Conservation (phyloP, 2,113 vertebrate species). For the Thymallus thymallus region DNA sequence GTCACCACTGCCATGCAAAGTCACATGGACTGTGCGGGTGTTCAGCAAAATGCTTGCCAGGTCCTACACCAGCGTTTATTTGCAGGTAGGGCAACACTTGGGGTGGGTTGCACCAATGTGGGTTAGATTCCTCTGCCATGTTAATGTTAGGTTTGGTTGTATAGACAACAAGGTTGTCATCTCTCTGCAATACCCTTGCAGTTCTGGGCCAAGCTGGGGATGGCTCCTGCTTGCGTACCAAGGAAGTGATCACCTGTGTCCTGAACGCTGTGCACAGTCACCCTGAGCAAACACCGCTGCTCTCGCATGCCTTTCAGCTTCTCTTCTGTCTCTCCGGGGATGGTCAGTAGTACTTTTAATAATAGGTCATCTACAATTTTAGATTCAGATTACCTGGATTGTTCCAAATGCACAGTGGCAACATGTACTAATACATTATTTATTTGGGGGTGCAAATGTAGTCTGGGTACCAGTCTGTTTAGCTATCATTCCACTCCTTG, state of each 20-base stretch:
- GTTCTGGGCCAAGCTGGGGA: slow-evolving; percentile 40
- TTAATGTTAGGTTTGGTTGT: not conserved
- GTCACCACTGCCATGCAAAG: slow-evolving; percentile 36
- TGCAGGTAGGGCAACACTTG: slow-evolving; percentile 45
- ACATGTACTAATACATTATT: too few relatives aligned
- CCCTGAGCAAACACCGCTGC: slow-evolving; percentile 37
- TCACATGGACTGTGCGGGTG: slow-evolving; percentile 43
- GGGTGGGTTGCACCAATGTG: not conserved
- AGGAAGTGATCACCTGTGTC: slow-evolving; percentile 34
- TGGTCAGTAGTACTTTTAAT: slow-evolving; percentile 52
- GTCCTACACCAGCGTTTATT: slow-evolving; percentile 63
- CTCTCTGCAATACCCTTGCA: slow-evolving; percentile 31
- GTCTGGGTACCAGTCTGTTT: too few relatives aligned
- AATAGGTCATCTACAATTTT: not conserved
- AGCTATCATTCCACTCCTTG: too few relatives aligned
- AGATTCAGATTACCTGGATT: too few relatives aligned
- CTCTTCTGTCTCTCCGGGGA: slow-evolving; percentile 63
- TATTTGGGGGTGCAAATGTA: too few relatives aligned
- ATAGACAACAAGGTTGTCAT: not conserved
- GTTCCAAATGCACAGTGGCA: too few relatives aligned
- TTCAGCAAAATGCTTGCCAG: slow-evolving; percentile 58
- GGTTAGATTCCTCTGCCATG: not conserved
- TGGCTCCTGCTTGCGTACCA: not conserved
- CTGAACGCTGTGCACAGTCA: slow-evolving; percentile 37
- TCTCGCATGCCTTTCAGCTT: slow-evolving; percentile 43